Base-by-base conservation (phyloP, 2,113 vertebrate genomes). In the Rhea pennata region DNA sequence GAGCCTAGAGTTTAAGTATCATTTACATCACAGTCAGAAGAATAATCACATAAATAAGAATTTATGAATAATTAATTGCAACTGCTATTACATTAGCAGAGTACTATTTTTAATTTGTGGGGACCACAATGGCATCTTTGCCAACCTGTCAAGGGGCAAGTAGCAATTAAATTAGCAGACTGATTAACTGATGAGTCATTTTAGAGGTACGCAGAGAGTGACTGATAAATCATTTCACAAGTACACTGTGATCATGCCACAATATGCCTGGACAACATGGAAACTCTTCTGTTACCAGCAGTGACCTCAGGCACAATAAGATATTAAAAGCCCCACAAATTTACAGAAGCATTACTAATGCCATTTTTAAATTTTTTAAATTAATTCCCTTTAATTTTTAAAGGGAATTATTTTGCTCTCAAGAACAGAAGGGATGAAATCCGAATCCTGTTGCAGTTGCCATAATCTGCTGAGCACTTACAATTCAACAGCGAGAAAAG, bases 21-120 rank as follows among this genome's bases (percentile, higher is more conserved):
- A 96, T 96, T 97, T 95, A 96, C 90, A 97, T 95, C 56, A 20
- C 48, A 97, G 70, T 95, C 84, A 97, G 95, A 97, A 96, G 80
- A 96, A 97, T 95, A 97, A 97, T 98, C 92, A 97, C 83, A 94
- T 95, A 97, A 98, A 97, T 95, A 97, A 97, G 96, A 97, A 96
- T 95, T 95, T 96, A 97, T 98, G 95, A 98, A 98, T 98, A 90
- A 98, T 97, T 97, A 97, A 98, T 96, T 46, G 64, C 81, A 75
- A 61, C 46, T 87, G 88, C 82, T 90, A 66, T 46, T 90, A 85
- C 91, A 97, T 96, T 94, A 97, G n/a, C 86, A 80, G 87, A 50
- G 58, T 87, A 92, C 59, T 96, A 93, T 97, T 98, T 97, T 97
- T 97, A 96, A 94, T 93, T 95, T 95, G 92, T 48, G 19, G 56